phyloP scores from a whole-genome alignment of 2,888 invertebrate species.

The Slavum lentiscoides region DNA sequence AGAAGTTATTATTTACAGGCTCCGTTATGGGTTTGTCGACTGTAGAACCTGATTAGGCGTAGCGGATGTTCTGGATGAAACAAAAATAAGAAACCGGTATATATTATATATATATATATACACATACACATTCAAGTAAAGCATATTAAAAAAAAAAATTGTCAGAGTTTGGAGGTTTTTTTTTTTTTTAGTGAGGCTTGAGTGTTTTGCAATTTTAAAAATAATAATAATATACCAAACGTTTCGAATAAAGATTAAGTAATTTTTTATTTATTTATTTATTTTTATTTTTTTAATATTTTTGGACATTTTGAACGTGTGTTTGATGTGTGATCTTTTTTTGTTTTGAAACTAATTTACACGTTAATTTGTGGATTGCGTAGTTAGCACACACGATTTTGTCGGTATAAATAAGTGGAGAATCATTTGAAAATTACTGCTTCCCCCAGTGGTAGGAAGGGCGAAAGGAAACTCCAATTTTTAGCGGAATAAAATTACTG shows the following conservation, averaged over 20 bases:
- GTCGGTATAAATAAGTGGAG: slow-evolving; percentile 14
- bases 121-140: slow-evolving; percentile 34
- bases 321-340: slow-evolving; percentile 51
- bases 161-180: slow-evolving; percentile 50
- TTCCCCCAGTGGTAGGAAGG: too few relatives aligned
- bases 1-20: slow-evolving; percentile 53
- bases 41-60: slow-evolving; percentile 49
- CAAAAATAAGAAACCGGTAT: slow-evolving; percentile 42
- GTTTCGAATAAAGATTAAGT: slow-evolving; percentile 34
- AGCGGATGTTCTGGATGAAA: slow-evolving; percentile 53
- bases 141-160: slow-evolving; percentile 39
- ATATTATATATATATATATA: background rate
- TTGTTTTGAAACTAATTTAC: slow-evolving; percentile 51
- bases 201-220: slow-evolving; percentile 51
- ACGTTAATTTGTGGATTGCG: slow-evolving; percentile 52
- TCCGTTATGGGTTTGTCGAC: slow-evolving; percentile 45
- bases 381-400: slow-evolving; percentile 52
- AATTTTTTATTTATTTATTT: slow-evolving; percentile 1
- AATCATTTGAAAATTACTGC: background rate
- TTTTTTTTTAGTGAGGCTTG: slow-evolving; percentile 44
- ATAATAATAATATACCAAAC: slow-evolving; percentile 44
- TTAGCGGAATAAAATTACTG: background rate
- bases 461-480: background rate
- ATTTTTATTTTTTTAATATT: background rate
- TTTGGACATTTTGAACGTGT: slow-evolving; percentile 52